A percentile compares a stretch with the other conserved stretches of the same genome.
phyloP scores from a whole-genome alignment of 2,797 vertebrate species.

The Falco berigora region DNA sequence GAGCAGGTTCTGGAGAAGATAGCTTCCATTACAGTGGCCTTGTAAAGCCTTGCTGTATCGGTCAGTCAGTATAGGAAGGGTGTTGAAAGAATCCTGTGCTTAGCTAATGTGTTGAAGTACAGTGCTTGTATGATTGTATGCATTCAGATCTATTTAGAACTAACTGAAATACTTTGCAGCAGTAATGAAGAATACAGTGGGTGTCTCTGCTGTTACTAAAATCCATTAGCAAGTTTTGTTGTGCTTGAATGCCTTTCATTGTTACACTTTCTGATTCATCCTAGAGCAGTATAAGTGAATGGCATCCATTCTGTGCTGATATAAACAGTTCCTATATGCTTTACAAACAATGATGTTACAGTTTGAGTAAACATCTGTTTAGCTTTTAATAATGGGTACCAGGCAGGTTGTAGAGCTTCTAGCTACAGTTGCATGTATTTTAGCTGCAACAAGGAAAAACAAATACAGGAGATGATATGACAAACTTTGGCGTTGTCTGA shows the following conservation, averaged over 20 bases:
- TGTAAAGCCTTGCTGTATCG: not conserved
- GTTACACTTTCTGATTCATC: conserved; percentile 46
- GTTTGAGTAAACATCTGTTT: conserved; percentile 54
- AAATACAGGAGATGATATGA: not conserved
- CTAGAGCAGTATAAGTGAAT: conserved; percentile 39
- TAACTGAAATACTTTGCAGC: conserved; percentile 59
- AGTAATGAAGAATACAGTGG: conserved; percentile 28
- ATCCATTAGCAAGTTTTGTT: conserved; percentile 56
- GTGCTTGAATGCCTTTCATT: conserved; percentile 64
- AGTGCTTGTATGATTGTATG: conserved; percentile 30
- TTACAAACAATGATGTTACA: not conserved
- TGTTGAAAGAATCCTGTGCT: not conserved
- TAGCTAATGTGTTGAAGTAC: not conserved
- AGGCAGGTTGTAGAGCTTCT: not conserved
- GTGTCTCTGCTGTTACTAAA: conserved; percentile 50
- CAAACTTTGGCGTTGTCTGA: rapidly evolving
- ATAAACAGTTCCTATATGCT: conserved; percentile 20
- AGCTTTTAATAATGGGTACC: not conserved
- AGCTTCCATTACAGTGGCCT: not conserved
- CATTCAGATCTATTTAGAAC: conserved; percentile 51
- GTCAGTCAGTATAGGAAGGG: conserved; percentile 21
- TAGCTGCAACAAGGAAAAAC: not conserved
- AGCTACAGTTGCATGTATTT: not conserved
- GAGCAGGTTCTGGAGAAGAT: not conserved
- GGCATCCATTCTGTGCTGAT: conserved; percentile 24